Evolutionary conservation across 2,113 vertebrate species (phyloP).

Genomic region (Lanius collurio): DNA sequence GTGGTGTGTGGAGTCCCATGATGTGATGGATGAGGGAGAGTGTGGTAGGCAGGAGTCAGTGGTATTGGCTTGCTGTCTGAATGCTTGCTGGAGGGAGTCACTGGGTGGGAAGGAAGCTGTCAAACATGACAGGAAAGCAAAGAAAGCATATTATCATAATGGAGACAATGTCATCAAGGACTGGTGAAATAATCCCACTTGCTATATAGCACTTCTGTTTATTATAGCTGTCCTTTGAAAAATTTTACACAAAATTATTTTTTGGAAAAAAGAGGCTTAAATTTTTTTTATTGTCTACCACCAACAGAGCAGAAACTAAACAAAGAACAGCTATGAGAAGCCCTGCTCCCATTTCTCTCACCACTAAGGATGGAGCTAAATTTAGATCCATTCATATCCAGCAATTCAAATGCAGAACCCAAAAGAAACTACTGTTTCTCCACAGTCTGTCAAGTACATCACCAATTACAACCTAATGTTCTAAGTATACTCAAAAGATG

Average conservation of each 20-base stretch:
- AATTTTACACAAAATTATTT: not conserved
- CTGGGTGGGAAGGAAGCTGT: slow-evolving; percentile 93
- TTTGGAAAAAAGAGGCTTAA: not conserved
- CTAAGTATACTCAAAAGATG: not conserved
- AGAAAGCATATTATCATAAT: not conserved
- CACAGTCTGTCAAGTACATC: not conserved
- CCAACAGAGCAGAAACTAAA: not conserved
- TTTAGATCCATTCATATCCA: slow-evolving; percentile 21
- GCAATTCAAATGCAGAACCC: not conserved
- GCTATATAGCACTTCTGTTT: not conserved
- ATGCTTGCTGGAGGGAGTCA: slow-evolving; percentile 92
- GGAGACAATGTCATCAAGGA: not conserved
- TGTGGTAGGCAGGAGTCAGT: slow-evolving; percentile 93
- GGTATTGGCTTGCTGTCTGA: slow-evolving; percentile 89
- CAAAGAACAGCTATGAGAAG: not conserved
- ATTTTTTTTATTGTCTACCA: not conserved
- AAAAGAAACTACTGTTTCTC: not conserved
- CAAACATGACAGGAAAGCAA: not conserved
- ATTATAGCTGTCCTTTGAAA: not conserved
- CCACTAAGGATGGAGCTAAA: not conserved
- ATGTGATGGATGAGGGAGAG: slow-evolving; percentile 93
- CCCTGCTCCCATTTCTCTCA: not conserved
- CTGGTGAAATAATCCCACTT: not conserved
- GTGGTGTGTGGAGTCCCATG: slow-evolving; percentile 91
- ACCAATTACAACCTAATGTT: not conserved